These are phyloP conservation scores for Hydraecia micacea DNA, from an alignment of 2,888 invertebrate genomes.

Conservation along the genomic window DNA sequence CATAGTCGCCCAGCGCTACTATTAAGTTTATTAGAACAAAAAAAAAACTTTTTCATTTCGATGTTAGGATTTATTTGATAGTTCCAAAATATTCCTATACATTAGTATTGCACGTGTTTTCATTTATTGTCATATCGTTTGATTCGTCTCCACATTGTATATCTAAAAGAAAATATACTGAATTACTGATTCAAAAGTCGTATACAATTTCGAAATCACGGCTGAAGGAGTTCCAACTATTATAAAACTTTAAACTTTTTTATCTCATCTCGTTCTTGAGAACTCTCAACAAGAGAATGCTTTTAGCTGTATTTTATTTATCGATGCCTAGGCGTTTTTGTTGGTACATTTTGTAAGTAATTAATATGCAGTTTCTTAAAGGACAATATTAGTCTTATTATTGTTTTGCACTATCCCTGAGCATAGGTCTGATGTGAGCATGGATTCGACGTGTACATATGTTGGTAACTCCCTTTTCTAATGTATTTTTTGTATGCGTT, in stretches of 20 bases:
- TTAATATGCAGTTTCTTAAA: not conserved
- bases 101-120: not conserved
- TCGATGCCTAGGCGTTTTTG: not conserved
- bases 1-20: too few species aligned
- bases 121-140: not conserved
- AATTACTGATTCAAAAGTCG: slow-evolving; percentile 25
- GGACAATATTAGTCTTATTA: not conserved
- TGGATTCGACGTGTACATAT: not conserved
- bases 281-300: slow-evolving; percentile 63
- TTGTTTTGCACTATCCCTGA: not conserved
- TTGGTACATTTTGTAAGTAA: slow-evolving; percentile 1
- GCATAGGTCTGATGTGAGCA: not conserved
- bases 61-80: not conserved
- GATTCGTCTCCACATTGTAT: not conserved
- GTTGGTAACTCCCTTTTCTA: not conserved
- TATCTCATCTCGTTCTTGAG: slow-evolving; percentile 43
- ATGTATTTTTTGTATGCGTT: not conserved
- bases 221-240: slow-evolving; percentile 55
- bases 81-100: not conserved
- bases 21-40: too few species aligned
- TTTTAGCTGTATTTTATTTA: slow-evolving; percentile 56
- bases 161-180: not conserved
- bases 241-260: slow-evolving; percentile 62
- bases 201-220: slow-evolving; percentile 49
- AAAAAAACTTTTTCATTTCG: not conserved